Evolutionary conservation across 2,888 invertebrate species (phyloP), one percentile per base, ranked within the genome.

Genomic region (Cordilura impudica): DNA sequence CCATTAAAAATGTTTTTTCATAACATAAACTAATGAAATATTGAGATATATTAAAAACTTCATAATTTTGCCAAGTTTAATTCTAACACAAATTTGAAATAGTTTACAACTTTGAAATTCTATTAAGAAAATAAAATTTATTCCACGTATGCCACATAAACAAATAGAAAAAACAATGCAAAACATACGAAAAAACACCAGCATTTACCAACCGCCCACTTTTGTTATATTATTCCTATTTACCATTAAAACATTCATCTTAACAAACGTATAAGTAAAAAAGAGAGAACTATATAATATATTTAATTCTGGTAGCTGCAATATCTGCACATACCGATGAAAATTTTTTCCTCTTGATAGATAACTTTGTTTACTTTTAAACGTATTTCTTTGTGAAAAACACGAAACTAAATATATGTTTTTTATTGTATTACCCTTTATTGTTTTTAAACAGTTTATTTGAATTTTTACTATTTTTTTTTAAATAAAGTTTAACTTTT

Each of bases 61-160:
- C 26, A 26, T 26, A 4, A 26, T 26, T 26, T 26, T 26, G 6
- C 3, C 26, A 26, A 26, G 6, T 4, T 26, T 26, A 26, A 26
- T 4, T 26, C 3, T 26, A 26, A 1, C n/a, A 65, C 10, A 35
- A 45, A 19, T 19, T n/a, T 47, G 6, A 16, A 47, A n/a, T 23
- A 1, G 29, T 18, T 51, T 49, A 4, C 18, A 47, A 2, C 16
- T 29, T 70, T 72, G n/a, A n/a, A n/a, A n/a, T 63, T 19, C 58
- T 45, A 14, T 53, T 51, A 18, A 47, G 14, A 78, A 53, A 39
- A 31, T 1, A 65, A 39, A 58, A 47, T 21, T 23, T 45, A 43
- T 70, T 81, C 81, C 83, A 82, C 81, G 79, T 83, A 83, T 85
- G 85, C 85, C 83, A 85, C 85, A 85, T 85, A 84, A 85, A 84